Conservation (phyloP, 2,797 vertebrate genomes). For the Phrynocephalus vlangalii region DNA sequence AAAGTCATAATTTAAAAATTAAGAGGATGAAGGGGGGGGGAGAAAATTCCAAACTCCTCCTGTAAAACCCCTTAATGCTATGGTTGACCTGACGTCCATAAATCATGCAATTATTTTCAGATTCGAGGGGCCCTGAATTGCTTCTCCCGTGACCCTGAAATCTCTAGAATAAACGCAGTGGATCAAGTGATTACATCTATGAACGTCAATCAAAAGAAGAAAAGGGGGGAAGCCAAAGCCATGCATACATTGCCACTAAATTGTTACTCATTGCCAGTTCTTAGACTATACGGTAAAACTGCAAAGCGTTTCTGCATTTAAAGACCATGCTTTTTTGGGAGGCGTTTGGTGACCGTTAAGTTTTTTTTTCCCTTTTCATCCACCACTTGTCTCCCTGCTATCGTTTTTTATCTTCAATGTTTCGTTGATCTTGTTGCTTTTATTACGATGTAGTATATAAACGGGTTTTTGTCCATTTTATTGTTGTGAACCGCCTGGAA, state of each 20-base stretch:
- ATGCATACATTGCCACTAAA: background rate
- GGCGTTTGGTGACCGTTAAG: no score
- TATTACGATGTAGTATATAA: no score
- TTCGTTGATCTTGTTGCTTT: no score
- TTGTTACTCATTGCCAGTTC: background rate
- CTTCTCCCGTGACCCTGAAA: conserved; percentile 10
- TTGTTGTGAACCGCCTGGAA: no score
- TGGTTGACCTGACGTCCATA: conserved; percentile 2
- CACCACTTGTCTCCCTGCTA: no score
- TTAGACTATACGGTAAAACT: background rate
- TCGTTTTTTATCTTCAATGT: no score
- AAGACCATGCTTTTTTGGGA: background rate
- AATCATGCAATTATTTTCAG: conserved; percentile 33
- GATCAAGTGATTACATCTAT: conserved; percentile 24
- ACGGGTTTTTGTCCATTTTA: no score
- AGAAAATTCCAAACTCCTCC: background rate
- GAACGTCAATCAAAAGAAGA: background rate
- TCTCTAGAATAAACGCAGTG: conserved; percentile 1
- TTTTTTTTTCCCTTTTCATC: no score
- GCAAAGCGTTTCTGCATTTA: background rate
- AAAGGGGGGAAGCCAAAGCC: background rate
- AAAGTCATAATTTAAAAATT: conserved; percentile 22
- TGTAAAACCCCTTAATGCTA: background rate
- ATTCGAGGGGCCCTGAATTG: background rate
- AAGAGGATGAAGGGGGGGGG: background rate